Evolutionary conservation across 2,113 vertebrate species (phyloP), one percentile per base, ranked within the genome.

Genomic region (Phycodurus eques): DNA sequence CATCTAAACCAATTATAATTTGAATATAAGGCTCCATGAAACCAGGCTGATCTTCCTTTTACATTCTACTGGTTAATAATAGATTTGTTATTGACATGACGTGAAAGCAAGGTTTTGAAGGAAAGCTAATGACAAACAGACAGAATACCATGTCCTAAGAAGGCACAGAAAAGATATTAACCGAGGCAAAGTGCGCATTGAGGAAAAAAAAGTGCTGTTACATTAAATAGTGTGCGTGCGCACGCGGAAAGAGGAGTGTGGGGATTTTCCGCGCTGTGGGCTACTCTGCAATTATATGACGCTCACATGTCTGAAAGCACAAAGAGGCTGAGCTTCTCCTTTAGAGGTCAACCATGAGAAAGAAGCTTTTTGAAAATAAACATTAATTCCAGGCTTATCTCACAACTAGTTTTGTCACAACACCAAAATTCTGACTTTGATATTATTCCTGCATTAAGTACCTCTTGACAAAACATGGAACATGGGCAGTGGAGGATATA

Each of bases 191-290:
- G 22, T 22, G 54, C 8, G n/a, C 53, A 56, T 20, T 33, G 33
- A 63, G 35, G 42, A 63, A 57, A 27, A 49, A 61, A 35, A 22
- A 53, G 49, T 44, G 47, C 0, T 19, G 17, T 1, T 54, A 44
- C 33, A 51, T 27, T 51, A 54, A 9, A 47, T 15, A 47, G 62
- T 47, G 13, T 31, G 22, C 12, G 51, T 57, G 63, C 65, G 74
- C 22, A 77, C 1, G 43, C 63, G 76, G 67, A 86, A 87, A n/a
- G 81, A 73, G 63, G 81, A 83, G 77, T 42, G 33, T 70, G 90
- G 90, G 90, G 90, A 89, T 87, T 91, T 61, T 91, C 88, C 88
- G 83, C 47, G 69, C 83, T 11, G 62, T 47, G 22, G 13, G 78
- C 78, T 78, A 82, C 75, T 72, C 54, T 83, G 56, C 71, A 67